Evolutionary conservation across 2,888 invertebrate species (phyloP), one percentile per base, ranked within the genome.

Genomic region (Apodemia zela): DNA sequence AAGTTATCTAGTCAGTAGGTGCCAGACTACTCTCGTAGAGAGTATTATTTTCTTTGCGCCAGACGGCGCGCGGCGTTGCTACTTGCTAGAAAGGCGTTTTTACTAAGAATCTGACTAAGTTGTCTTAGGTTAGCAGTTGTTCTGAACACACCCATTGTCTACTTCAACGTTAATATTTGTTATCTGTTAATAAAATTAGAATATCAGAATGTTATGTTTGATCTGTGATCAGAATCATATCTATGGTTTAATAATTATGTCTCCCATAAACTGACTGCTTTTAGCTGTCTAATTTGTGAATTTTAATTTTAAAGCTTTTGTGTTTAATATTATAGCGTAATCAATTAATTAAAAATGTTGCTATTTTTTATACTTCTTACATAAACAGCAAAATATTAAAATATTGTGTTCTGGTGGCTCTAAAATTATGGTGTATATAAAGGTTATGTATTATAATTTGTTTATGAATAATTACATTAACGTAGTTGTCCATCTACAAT

Each of bases 281-380:
- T 25, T 5, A 21, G 25, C 54, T 54, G 54, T 54, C 54, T 76
- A 79, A 78, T 77, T 72, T 73, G 82, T 84, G 80, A 82, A 84
- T 84, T 80, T 77, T 81, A 54, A 54, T 77, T 83, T 82, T 68
- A 75, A 76, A 66, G 82, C 82, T 81, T 85, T 87, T 82, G 67
- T 79, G 76, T 78, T 80, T 78, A 74, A 76, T 18, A 11, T 29
- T 15, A 5, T 47, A 59, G 33, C 42, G 10, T 13, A 35, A 13
- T 25, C 13, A 15, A 25, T 21, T 54, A 21, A 54, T 21, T 54
- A 54, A 54, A 54, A 54, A 54, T 54, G 54, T 54, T 54, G 25
- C 13, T 21, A 21, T 54, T 54, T 21, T 54, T 54, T n/a, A 25
- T 54, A 25, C 13, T 1, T 54, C 13, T 10, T 54, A 54, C 54